Base-by-base conservation (phyloP, 2,888 invertebrate species). In the Melanotus villosus region DNA sequence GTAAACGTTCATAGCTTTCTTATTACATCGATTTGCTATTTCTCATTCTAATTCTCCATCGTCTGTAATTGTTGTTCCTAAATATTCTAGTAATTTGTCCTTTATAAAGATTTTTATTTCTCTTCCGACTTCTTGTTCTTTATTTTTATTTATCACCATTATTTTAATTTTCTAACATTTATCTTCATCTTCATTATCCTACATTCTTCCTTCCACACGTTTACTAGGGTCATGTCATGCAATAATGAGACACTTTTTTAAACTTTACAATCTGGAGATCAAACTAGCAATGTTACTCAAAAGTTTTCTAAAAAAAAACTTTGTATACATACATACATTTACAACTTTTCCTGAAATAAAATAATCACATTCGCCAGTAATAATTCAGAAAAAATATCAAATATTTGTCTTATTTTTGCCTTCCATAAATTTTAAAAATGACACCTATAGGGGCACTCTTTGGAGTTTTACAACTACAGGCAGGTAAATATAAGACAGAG, bases 241-340 rank as follows among this genome's bases (percentile, higher is more conserved):
- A 34, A 34, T 34, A 34, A 34, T 34, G 34, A 34, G 34, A 34
- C 34, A 34, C 34, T 34, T 34, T 34, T 34, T 34, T 34, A 34
- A 34, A 34, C 34, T 34, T 34, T 34, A 10, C 6, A 6, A 10
- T 34, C 34, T 34, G n/a, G 34, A 34, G 34, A 4, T 2, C 34
- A 4, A 34, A 34, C 34, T 34, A 34, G 10, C 34, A 34, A 34
- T 34, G 34, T 34, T 34, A 34, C 34, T 34, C 7, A 34, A 34
- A 34, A 34, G 34, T 34, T 34, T 34, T 34, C 34, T 34, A 6
- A 34, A 10, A 34, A 34, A 34, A 34, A 34, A 34, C 34, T 34
- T 34, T 34, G 34, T 34, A 34, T 34, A 34, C 34, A 34, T 34
- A 34, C 34, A 34, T 34, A 7, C 34, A 34, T 34, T 34, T 34